These are phyloP conservation scores for Electrona antarctica DNA, from an alignment of 2,113 vertebrate species.

Conservation along the genomic window DNA sequence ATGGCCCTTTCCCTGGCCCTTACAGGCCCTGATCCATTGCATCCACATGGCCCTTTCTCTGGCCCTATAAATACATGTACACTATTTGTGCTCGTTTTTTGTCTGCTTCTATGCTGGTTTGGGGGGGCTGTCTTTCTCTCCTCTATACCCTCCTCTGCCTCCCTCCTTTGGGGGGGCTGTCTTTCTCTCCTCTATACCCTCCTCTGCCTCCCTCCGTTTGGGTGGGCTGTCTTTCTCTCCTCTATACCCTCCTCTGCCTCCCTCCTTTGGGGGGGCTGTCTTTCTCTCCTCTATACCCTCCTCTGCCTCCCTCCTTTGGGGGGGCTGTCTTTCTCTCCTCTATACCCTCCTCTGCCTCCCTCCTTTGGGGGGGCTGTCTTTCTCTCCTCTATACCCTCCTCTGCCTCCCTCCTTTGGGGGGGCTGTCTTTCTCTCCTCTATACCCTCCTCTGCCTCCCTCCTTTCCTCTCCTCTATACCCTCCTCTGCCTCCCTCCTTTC, in stretches of 20 bases:
- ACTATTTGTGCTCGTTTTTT: slow-evolving; percentile 23
- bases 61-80: slow-evolving; percentile 43
- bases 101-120: slow-evolving; percentile 45
- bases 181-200: too few species aligned
- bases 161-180: too few species aligned
- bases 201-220: slow-evolving; percentile 3
- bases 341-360: slow-evolving; percentile 7
- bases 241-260: slow-evolving; percentile 8
- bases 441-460: slow-evolving; percentile 3
- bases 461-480: background rate
- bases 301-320: slow-evolving; percentile 1
- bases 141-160: slow-evolving; percentile 4
- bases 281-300: too few species aligned
- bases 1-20: slow-evolving; percentile 4
- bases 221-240: too few species aligned
- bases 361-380: too few species aligned
- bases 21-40: slow-evolving; percentile 40
- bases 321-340: too few species aligned
- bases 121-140: slow-evolving; percentile 35
- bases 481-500: slow-evolving; percentile 1
- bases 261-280: too few species aligned
- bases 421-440: too few species aligned
- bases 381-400: too few species aligned
- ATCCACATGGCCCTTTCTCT: slow-evolving; percentile 20
- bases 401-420: background rate